Evolutionary conservation across 2,113 vertebrate species (phyloP).

Genomic region (Sclerurus mexicanus): DNA sequence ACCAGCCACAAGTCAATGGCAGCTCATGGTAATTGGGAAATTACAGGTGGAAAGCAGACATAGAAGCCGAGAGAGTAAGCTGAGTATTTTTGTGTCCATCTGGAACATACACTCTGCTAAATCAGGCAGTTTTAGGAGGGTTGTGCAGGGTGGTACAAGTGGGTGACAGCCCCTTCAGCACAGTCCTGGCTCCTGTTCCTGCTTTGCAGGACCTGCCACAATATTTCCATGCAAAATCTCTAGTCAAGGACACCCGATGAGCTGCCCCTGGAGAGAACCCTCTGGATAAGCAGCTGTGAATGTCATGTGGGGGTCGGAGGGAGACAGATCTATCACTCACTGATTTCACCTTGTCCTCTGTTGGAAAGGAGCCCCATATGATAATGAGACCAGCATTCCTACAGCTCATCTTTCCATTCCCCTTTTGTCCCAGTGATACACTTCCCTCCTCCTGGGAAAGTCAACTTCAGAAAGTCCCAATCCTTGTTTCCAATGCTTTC

Average conservation of each 20-base stretch:
- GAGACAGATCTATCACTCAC: not conserved
- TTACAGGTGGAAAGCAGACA: not conserved
- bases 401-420: not conserved
- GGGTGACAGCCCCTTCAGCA: not conserved
- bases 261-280: not conserved
- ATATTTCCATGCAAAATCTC: not conserved
- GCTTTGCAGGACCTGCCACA: not conserved
- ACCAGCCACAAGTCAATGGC: not conserved
- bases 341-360: conserved; percentile 15
- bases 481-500: not conserved
- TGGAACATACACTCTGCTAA: not conserved
- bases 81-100: not conserved
- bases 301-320: not conserved
- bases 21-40: not conserved
- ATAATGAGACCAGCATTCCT: not conserved
- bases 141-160: not conserved
- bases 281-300: not conserved
- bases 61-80: not conserved
- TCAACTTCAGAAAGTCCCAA: not conserved
- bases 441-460: not conserved
- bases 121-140: not conserved
- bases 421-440: not conserved
- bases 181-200: not conserved
- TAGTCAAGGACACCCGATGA: not conserved
- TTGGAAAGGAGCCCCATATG: not conserved